phyloP scores from a whole-genome alignment of 2,888 invertebrate species.

The Clostera curtula region DNA sequence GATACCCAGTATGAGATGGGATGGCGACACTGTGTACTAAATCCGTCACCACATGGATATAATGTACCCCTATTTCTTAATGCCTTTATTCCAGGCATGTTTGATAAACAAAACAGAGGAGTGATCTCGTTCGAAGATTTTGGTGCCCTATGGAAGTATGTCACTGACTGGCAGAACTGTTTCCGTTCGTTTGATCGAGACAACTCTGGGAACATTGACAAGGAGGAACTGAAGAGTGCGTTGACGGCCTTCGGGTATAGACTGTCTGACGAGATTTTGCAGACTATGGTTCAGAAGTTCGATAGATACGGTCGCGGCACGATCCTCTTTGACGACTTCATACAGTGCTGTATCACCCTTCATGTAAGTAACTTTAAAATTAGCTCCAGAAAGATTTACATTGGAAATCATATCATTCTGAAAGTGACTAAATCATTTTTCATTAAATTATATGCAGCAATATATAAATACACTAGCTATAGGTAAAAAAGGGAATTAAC shows the following conservation, averaged over 20 bases:
- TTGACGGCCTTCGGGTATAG: slow-evolving; percentile 92
- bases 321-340: slow-evolving; percentile 98
- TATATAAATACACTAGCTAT: too few species aligned
- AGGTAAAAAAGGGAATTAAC: too few species aligned
- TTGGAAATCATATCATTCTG: too few species aligned
- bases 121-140: slow-evolving; percentile 97
- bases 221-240: slow-evolving; percentile 91
- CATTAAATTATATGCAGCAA: too few species aligned
- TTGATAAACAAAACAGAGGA: slow-evolving; percentile 92
- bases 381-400: too few species aligned
- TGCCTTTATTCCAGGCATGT: slow-evolving; percentile 82
- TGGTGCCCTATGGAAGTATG: slow-evolving; percentile 97
- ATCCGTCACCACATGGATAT: too few species aligned
- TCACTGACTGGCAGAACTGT: slow-evolving; percentile 97
- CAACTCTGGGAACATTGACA: slow-evolving; percentile 94
- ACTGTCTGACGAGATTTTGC: slow-evolving; percentile 87
- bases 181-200: slow-evolving; percentile 96
- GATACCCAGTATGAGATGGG: too few species aligned
- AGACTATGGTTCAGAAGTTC: slow-evolving; percentile 91
- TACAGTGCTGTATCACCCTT: slow-evolving; percentile 94
- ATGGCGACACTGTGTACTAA: too few species aligned
- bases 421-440: too few species aligned
- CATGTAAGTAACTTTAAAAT: slow-evolving; percentile 95
- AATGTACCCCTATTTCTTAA: neutral
- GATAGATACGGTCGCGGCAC: slow-evolving; percentile 93